Conservation (phyloP, 2,888 invertebrate species). For the Hoplodrina blanda region DNA sequence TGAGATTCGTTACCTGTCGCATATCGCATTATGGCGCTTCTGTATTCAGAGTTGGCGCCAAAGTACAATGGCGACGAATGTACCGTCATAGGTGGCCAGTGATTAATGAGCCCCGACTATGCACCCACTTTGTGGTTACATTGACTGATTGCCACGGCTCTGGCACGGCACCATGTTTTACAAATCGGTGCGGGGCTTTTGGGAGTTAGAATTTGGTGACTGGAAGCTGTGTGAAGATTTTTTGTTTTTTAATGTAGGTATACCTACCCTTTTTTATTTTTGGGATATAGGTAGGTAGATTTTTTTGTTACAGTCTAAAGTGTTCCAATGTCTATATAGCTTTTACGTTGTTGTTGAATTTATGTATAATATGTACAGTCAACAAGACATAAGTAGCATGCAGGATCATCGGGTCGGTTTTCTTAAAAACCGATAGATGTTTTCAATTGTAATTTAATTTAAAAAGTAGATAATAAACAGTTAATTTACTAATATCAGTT, state of each 20-base stretch:
- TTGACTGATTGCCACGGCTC: slow-evolving; percentile 55
- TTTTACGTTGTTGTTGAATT: too few relatives aligned
- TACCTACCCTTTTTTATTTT: background rate
- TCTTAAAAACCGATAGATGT: too few relatives aligned
- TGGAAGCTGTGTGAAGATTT: background rate
- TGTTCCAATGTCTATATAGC: too few relatives aligned
- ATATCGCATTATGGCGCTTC: slow-evolving; percentile 54
- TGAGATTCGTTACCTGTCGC: slow-evolving; percentile 73
- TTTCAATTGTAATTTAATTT: too few relatives aligned
- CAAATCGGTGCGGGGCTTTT: slow-evolving; percentile 39
- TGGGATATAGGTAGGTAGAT: background rate
- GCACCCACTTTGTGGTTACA: slow-evolving; percentile 55
- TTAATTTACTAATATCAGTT: too few relatives aligned
- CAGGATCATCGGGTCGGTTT: too few relatives aligned
- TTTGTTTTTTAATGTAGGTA: background rate
- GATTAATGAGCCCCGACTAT: slow-evolving; percentile 70
- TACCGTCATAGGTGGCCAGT: slow-evolving; percentile 73
- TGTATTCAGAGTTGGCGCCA: slow-evolving; percentile 59
- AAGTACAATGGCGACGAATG: slow-evolving; percentile 76
- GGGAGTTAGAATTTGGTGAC: slow-evolving; percentile 27
- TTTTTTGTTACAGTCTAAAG: too few relatives aligned
- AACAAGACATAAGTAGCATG: too few relatives aligned
- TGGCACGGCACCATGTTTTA: slow-evolving; percentile 44
- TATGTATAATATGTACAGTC: too few relatives aligned
- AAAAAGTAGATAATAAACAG: too few relatives aligned